Evolutionary conservation across 2,888 invertebrate genomes (phyloP), one percentile per base, ranked within the genome.

Genomic region (Biston betularia): DNA sequence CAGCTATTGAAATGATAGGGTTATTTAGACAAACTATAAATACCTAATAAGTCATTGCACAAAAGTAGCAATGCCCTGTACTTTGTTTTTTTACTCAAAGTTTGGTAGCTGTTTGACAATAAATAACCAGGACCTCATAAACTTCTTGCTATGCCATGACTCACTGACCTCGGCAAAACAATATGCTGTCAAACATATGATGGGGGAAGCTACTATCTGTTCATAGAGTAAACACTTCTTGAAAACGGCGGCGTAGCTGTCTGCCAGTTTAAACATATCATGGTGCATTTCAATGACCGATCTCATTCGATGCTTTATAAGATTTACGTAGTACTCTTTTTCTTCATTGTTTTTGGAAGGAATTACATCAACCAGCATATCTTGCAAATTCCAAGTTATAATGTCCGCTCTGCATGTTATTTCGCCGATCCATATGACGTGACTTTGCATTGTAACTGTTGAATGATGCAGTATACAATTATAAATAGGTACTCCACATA

Each of bases 381-480:
- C 49, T 49, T 50, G n/a, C 7, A 49, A n/a, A n/a, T 49, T 49
- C 58, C 49, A 58, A 42, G 4, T 24, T n/a, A 58, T 42, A n/a
- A 58, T 40, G 33, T 58, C 57, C 38, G 57, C 46, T 57, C 8
- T 46, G 14, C 14, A 38, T 14, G 38, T 46, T 9, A 48, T 48
- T 48, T 34, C 38, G 46, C 57, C 35, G 38, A 57, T 38, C 46
- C 46, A 57, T 57, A 57, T 11, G 11, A 57, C 1, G 12, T 57
- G 57, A 15, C 38, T 48, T 8, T 48, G 35, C 34, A 38, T 12
- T 34, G 15, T 15, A 8, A 46, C 57, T 57, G 57, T 40, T 40
- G 24, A 54, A 10, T 12, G 42, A 54, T n/a, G n/a, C n/a, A n/a
- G n/a, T n/a, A n/a, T 44, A 44, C 12, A 6, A n/a, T 44, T 42